These are phyloP conservation scores for Eupithecia abbreviata DNA, from an alignment of 2,888 invertebrate genomes.

Conservation along the genomic window DNA sequence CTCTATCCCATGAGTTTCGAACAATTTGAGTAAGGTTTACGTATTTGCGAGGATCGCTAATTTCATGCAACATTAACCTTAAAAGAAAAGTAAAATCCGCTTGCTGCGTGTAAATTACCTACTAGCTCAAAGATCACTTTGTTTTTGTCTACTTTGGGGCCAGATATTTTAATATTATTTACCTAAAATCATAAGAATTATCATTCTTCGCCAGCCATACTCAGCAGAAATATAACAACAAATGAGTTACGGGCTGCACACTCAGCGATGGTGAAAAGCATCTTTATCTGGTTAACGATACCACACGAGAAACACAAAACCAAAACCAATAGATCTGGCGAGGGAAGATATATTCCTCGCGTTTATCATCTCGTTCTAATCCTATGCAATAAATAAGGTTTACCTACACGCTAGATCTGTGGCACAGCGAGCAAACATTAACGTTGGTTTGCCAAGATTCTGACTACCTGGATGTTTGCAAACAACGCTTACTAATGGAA, in stretches of 20 bases:
- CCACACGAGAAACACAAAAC: slow-evolving; percentile 7
- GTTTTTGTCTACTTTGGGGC: background rate
- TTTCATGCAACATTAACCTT: slow-evolving; percentile 30
- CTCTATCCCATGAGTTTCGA: slow-evolving; percentile 36
- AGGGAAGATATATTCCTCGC: slow-evolving; percentile 26
- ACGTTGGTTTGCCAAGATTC: slow-evolving; percentile 11
- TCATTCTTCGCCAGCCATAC: background rate
- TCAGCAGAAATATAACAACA: background rate
- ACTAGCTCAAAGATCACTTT: background rate
- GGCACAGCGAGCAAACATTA: slow-evolving; percentile 9
- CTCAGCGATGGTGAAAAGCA: slow-evolving; percentile 3
- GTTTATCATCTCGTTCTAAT: slow-evolving; percentile 25
- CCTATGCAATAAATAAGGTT: slow-evolving; percentile 16
- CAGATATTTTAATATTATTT: background rate
- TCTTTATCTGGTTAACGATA: slow-evolving; percentile 1
- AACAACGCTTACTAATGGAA: background rate
- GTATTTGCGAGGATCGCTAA: slow-evolving; percentile 34
- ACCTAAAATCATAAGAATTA: background rate
- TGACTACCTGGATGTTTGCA: slow-evolving; percentile 9
- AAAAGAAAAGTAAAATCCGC: slow-evolving; percentile 21
- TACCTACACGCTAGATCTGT: slow-evolving; percentile 4
- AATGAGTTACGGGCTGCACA: background rate
- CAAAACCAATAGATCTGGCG: slow-evolving; percentile 14
- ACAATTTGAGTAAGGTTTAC: slow-evolving; percentile 19
- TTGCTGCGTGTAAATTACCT: slow-evolving; percentile 19